A percentile compares a stretch with the other conserved stretches of the same genome.
Evolutionary conservation across 2,888 invertebrate genomes (phyloP).

Genomic region (Mamestra brassicae): DNA sequence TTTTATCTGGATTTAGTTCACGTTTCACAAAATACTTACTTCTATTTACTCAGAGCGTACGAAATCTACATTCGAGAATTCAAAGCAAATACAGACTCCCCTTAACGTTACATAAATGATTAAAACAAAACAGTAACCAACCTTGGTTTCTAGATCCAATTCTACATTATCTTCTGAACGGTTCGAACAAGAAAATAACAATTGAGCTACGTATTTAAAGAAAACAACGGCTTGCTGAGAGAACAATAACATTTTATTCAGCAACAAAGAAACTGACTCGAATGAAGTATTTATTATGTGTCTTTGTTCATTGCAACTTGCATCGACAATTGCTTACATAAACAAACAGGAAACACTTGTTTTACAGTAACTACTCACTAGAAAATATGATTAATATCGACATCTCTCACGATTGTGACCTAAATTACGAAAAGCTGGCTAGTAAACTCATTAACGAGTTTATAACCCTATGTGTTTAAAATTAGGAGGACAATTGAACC

Average conservation of each 20-base stretch:
- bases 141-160: conserved; percentile 38
- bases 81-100: conserved; percentile 27
- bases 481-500: not conserved
- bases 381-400: conserved; percentile 56
- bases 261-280: conserved; percentile 74
- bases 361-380: conserved; percentile 53
- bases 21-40: conserved; percentile 11
- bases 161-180: conserved; percentile 25
- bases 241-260: conserved; percentile 71
- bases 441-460: not conserved
- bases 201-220: conserved; percentile 53
- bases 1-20: conserved; percentile 21
- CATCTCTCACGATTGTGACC: conserved; percentile 40
- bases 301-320: conserved; percentile 71
- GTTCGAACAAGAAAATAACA: conserved; percentile 54
- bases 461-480: not conserved
- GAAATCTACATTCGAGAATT: conserved; percentile 33
- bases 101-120: conserved; percentile 25
- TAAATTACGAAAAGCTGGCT: conserved; percentile 15
- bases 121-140: conserved; percentile 34
- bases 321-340: conserved; percentile 64
- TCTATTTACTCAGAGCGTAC: conserved; percentile 24
- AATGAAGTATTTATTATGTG: conserved; percentile 67
- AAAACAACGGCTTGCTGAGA: conserved; percentile 50
- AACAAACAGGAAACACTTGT: conserved; percentile 72